Evolutionary conservation across 2,113 vertebrate species (phyloP).

Genomic region (Oncorhynchus keta): DNA sequence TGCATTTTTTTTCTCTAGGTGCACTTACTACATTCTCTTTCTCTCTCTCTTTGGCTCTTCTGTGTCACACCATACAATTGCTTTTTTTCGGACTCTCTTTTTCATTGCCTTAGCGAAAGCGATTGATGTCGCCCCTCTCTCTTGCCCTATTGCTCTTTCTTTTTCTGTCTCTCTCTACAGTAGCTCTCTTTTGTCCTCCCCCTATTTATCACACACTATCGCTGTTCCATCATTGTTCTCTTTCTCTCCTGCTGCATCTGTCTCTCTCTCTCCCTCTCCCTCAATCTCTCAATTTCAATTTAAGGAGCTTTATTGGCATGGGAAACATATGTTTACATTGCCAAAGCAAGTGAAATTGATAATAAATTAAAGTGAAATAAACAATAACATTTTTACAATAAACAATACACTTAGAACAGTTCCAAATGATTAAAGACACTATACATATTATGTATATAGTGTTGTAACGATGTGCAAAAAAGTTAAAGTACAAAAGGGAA

Average conservation of each 20-base stretch:
- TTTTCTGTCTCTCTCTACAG: not conserved
- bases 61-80: not conserved
- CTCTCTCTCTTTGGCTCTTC: not conserved
- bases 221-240: slow-evolving; percentile 19
- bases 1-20: not conserved
- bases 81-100: not conserved
- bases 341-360: too few species aligned
- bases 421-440: too few species aligned
- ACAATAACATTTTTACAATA: too few species aligned
- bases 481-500: too few species aligned
- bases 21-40: not conserved
- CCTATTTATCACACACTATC: slow-evolving; percentile 14
- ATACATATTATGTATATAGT: too few species aligned
- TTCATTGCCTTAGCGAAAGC: too few species aligned
- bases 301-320: too few species aligned
- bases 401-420: too few species aligned
- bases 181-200: slow-evolving; percentile 12
- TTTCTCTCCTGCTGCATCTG: slow-evolving; percentile 6
- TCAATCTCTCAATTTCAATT: not conserved
- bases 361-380: too few species aligned
- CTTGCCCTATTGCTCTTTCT: slow-evolving; percentile 17
- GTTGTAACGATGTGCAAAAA: too few species aligned
- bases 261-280: slow-evolving; percentile 21
- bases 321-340: too few species aligned
- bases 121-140: slow-evolving; percentile 6